Evolutionary conservation across 2,797 vertebrate species (phyloP), one percentile per base, ranked within the genome.

Genomic region (Rhinoraja longicauda): DNA sequence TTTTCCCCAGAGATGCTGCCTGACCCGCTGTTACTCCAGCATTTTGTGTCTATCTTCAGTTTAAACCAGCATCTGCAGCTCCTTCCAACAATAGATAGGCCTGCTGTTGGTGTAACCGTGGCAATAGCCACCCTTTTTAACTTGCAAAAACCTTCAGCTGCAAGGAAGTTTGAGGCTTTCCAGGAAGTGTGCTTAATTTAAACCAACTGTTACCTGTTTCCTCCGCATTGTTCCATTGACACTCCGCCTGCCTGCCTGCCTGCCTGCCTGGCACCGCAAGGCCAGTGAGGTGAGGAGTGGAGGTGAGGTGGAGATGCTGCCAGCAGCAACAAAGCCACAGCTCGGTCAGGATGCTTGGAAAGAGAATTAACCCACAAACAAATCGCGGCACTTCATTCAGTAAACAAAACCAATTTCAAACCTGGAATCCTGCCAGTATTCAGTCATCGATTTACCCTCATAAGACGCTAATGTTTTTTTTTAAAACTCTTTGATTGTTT

Each of bases 141-240:
- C 67, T 88, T 26, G 67, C 91, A 29, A 15, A 91, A 15, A 24
- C 73, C 73, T 73, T 91, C 90, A 91, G 70, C 36, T 91, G 36
- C 7, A 62, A 67, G 84, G 84, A 91, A 73, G 36, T 88, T 15
- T 88, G 62, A 88, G 59, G 59, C 12, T 45, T 73, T 73, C 70
- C 70, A 73, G 70, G 70, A 73, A 73, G 70, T 7, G 19, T 73
- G 67, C 21, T 73, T 24, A 72, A 73, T 73, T 91, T 73, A 73
- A 73, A 29, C 67, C 10, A 67, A 45, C 21, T 26, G 67, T 70
- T 53, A 73, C 64, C 90, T 91, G 90, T 91, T 39, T 91, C 70
- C 39, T 91, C 84, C 62, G 36, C 62, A 73, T 91, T 91, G 88
- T 90, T 72, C 70, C 36, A 45, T 91, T 73, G 24, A 29, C 64